Percentiles rank a stretch among this genome's conserved stretches.
Evolutionary conservation across 2,888 invertebrate genomes (phyloP).

Genomic region (Macrosiphum euphorbiae): DNA sequence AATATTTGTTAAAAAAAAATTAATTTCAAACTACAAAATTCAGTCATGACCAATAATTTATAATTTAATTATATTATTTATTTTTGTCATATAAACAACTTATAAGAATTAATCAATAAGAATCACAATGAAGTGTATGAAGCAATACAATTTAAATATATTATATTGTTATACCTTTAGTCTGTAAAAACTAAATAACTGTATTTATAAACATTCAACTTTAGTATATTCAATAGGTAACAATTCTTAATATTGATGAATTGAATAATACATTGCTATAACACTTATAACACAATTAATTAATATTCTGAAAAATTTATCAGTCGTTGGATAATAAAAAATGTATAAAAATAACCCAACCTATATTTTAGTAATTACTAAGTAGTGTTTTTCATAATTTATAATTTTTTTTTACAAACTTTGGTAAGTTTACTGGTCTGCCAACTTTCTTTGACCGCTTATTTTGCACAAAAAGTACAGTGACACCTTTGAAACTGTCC

Average conservation of each 20-base stretch:
- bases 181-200: not conserved
- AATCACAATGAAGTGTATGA: not conserved
- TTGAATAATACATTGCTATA: not conserved
- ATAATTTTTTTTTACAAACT: not conserved
- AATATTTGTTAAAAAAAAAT: not conserved
- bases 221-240: not conserved
- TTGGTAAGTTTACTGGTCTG: constrained; percentile 44
- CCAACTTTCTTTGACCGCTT: constrained; percentile 67
- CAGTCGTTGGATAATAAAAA: not conserved
- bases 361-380: not conserved
- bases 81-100: not conserved
- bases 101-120: not conserved
- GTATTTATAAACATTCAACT: not conserved
- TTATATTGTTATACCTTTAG: not conserved
- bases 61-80: not conserved
- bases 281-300: not conserved
- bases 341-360: not conserved
- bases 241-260: not conserved
- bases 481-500: constrained; percentile 85
- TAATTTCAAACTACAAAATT: not conserved
- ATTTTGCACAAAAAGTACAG: constrained; percentile 82
- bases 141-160: not conserved
- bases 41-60: not conserved
- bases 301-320: not conserved
- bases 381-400: not conserved